Evolutionary conservation across 2,888 invertebrate genomes (phyloP).

Genomic region (Fragum fragum): DNA sequence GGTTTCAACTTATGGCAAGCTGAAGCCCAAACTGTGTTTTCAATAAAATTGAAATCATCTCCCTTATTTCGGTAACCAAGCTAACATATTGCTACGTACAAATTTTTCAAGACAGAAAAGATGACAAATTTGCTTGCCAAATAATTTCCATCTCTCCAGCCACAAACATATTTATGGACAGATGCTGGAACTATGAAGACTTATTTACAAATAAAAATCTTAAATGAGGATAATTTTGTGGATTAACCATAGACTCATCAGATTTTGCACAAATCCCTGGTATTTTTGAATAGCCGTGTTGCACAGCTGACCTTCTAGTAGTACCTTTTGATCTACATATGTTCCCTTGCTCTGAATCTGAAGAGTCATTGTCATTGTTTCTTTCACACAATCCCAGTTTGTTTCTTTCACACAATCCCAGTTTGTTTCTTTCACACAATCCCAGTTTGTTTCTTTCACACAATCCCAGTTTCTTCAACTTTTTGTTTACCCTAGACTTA

Average conservation of each 20-base stretch:
- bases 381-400: background rate
- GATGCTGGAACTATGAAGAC: background rate
- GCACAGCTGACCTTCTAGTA: too few relatives aligned
- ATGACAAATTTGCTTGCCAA: too few relatives aligned
- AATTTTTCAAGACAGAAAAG: background rate
- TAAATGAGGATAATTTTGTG: conserved; percentile 3
- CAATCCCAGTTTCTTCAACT: too few relatives aligned
- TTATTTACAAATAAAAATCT: conserved; percentile 8
- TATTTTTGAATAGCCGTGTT: background rate
- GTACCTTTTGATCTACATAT: too few relatives aligned
- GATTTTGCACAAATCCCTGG: background rate
- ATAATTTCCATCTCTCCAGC: conserved; percentile 15
- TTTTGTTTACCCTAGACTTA: background rate
- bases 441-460: too few relatives aligned
- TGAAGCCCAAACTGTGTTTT: conserved; percentile 10
- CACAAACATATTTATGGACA: conserved; percentile 5
- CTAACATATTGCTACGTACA: conserved; percentile 9
- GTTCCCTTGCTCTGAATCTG: too few relatives aligned
- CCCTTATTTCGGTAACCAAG: background rate
- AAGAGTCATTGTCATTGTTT: background rate
- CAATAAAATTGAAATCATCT: conserved; percentile 7
- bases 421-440: too few relatives aligned
- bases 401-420: background rate
- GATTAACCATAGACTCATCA: background rate
- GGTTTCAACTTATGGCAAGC: background rate